phyloP scores from a whole-genome alignment of 2,113 vertebrate species.

The Notothenia coriiceps region DNA sequence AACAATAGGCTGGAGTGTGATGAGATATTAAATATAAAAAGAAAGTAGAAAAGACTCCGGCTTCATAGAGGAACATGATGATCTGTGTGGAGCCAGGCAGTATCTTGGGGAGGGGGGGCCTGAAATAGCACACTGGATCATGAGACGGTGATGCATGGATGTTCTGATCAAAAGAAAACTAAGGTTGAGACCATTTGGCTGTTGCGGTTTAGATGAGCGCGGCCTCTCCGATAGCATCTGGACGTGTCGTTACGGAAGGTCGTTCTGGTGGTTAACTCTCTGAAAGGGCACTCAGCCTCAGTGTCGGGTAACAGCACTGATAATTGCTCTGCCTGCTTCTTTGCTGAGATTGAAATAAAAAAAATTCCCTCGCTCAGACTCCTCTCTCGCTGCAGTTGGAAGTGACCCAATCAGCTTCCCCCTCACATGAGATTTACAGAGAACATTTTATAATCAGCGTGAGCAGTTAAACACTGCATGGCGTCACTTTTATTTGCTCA shows the following conservation, averaged over 20 bases:
- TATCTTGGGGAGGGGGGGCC: slow-evolving; percentile 32
- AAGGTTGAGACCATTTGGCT: slow-evolving; percentile 70
- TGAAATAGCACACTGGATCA: slow-evolving; percentile 61
- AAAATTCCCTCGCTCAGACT: not conserved
- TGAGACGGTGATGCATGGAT: slow-evolving; percentile 60
- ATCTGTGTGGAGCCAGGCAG: slow-evolving; percentile 14
- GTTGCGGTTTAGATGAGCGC: slow-evolving; percentile 69
- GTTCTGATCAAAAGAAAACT: slow-evolving; percentile 72
- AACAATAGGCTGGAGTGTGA: slow-evolving; percentile 24
- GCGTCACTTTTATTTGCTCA: not conserved
- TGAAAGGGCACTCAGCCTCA: slow-evolving; percentile 68
- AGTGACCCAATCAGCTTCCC: not conserved
- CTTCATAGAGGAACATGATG: slow-evolving; percentile 13
- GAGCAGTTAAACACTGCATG: not conserved
- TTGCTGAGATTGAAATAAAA: slow-evolving; percentile 54
- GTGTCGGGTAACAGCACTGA: slow-evolving; percentile 67
- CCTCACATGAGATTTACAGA: slow-evolving; percentile 6
- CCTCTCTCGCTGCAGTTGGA: not conserved
- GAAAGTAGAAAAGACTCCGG: not conserved
- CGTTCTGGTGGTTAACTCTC: slow-evolving; percentile 68
- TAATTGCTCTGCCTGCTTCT: slow-evolving; percentile 40
- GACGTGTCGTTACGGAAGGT: slow-evolving; percentile 72
- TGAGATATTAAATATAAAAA: slow-evolving; percentile 29
- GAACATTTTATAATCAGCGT: slow-evolving; percentile 2
- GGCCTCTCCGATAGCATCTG: slow-evolving; percentile 70